Percentiles rank a stretch among this genome's conserved stretches.
These are phyloP conservation scores for Drosophila limbata DNA, from an alignment of 2,888 invertebrate species.

Conservation along the genomic window DNA sequence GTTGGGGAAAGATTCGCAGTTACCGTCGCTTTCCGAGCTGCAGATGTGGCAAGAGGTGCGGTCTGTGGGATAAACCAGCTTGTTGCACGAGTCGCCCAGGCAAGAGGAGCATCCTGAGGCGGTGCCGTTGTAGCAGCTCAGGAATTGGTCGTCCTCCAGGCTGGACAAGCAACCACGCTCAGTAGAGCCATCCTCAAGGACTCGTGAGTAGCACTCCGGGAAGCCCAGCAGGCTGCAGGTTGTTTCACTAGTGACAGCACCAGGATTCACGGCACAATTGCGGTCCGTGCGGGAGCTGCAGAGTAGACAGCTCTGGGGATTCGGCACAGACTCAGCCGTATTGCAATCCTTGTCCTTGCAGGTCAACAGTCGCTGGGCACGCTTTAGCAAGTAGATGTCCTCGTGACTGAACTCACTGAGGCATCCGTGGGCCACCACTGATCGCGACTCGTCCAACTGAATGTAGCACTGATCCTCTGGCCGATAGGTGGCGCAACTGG, in stretches of 20 bases:
- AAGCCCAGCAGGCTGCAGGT: conserved; percentile 61
- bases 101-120: conserved; percentile 71
- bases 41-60: conserved; percentile 80
- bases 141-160: conserved; percentile 77
- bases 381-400: conserved; percentile 66
- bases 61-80: conserved; percentile 62
- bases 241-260: conserved; percentile 47
- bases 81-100: conserved; percentile 72
- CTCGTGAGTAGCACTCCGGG: conserved; percentile 79
- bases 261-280: conserved; percentile 70
- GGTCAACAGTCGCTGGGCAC: conserved; percentile 66
- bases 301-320: conserved; percentile 63
- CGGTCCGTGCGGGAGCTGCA: conserved; percentile 81
- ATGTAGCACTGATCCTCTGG: conserved; percentile 77
- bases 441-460: conserved; percentile 71
- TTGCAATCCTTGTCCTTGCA: conserved; percentile 80
- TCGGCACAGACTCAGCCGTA: conserved; percentile 55
- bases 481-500: conserved; percentile 72
- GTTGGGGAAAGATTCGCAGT: conserved; percentile 68
- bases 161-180: conserved; percentile 83
- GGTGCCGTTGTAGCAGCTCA: conserved; percentile 76
- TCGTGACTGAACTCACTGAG: conserved; percentile 74
- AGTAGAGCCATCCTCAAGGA: conserved; percentile 77
- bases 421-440: conserved; percentile 69
- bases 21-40: conserved; percentile 63